Conservation (phyloP, 2,797 vertebrate genomes). For the Mico argentatus region DNA sequence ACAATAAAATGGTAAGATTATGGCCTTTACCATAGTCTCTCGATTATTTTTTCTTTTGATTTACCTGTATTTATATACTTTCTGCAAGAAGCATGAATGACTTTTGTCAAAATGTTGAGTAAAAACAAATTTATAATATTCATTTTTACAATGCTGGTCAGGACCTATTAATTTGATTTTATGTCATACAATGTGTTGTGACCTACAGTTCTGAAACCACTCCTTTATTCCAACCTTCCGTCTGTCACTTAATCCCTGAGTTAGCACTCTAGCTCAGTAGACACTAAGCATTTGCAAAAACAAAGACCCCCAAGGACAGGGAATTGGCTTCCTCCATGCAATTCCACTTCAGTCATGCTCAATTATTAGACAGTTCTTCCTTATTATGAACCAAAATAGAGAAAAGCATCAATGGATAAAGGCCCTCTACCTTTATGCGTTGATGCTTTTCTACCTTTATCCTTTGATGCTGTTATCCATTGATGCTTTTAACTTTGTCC, state of each 20-base stretch:
- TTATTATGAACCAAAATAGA: neutral
- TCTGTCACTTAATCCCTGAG: neutral
- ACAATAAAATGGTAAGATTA: neutral
- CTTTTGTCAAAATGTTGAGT: neutral
- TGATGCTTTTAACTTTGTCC: neutral
- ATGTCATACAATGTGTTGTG: neutral
- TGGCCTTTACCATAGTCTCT: neutral
- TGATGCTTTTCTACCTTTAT: no score
- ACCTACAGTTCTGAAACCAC: neutral
- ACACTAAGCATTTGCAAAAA: neutral
- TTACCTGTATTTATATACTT: neutral
- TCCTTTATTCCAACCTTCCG: neutral
- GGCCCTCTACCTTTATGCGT: neutral
- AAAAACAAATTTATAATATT: neutral
- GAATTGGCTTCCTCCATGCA: neutral
- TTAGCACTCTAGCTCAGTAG: neutral
- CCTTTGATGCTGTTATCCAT: no score
- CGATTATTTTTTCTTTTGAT: neutral
- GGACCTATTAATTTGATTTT: constrained; percentile 26
- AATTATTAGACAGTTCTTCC: neutral
- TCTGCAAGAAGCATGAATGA: neutral
- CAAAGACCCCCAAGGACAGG: neutral
- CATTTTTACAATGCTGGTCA: neutral
- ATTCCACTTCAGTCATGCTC: neutral
- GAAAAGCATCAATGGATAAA: no score